Evolutionary conservation across 1,140 invertebrate genomes (phyloP), one percentile per base, ranked within the genome.

Genomic region (Drosophila santomea): DNA sequence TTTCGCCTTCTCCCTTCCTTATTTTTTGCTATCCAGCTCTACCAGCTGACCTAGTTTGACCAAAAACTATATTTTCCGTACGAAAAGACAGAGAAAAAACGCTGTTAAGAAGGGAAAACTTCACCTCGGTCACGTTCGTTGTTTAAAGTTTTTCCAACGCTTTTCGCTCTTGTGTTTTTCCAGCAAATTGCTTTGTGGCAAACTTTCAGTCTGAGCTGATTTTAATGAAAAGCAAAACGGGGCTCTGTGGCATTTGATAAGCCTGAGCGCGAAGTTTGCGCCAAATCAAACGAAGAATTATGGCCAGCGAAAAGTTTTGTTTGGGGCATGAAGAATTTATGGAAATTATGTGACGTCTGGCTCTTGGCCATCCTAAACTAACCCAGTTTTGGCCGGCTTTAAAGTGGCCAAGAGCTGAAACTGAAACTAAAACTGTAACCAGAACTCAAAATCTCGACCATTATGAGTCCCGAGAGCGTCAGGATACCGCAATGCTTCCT

Each of bases 51-150:
- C 80, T 67, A 84, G 76, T 83, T 84, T 73, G 66, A 48, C 72
- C 52, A 28, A 61, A 52, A 51, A 68, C 28, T 48, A 59, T 48
- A 59, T 45, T 28, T 47, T 47, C 43, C 12, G 28, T 15, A 56
- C 25, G 39, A 56, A 2, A 4, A 8, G 3, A 7, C 20, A 6
- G 11, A 36, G 36, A 35, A 45, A 41, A 41, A 28, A n/a, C 44
- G 20, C 5, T 44, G 3, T 8, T 17, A 23, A 60, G 47, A 77
- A 50, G 60, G 60, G 69, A 78, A 86, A 79, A 81, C 69, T 80
- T 78, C 47, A 73, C 56, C 78, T 62, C 78, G 74, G 82, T 86
- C 82, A 86, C 82, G 82, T 86, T 78, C 74, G 74, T 61, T 78
- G 67, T 72, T 85, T 75, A 75, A 75, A 75, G 71, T 76, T 74